Percentiles rank a stretch among this genome's conserved stretches.
Evolutionary conservation across 2,113 vertebrate species (phyloP).

Genomic region (Phylloscopus trochilus): DNA sequence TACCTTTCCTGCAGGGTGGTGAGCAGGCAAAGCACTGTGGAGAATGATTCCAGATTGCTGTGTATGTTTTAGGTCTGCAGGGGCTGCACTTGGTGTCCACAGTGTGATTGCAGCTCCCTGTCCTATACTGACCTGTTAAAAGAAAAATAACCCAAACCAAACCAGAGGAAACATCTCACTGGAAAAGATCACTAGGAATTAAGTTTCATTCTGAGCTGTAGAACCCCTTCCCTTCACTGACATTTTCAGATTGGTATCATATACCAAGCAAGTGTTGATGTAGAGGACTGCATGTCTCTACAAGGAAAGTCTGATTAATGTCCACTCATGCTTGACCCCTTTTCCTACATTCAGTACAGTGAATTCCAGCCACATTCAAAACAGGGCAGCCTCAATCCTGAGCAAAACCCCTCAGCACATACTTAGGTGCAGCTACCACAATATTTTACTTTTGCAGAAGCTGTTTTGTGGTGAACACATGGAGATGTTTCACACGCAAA

Average conservation of each 20-base stretch:
- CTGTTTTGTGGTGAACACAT: neutral
- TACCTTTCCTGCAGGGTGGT: conserved; percentile 53
- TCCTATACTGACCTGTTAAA: conserved; percentile 2
- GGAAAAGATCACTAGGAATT: neutral
- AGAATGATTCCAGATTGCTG: conserved; percentile 54
- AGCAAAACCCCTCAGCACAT: neutral
- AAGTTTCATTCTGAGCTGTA: neutral
- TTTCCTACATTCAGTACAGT: neutral
- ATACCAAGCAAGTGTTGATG: neutral
- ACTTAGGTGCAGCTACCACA: neutral
- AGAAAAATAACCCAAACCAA: neutral
- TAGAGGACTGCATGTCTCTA: neutral
- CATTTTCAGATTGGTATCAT: neutral
- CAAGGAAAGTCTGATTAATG: neutral
- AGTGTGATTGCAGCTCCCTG: neutral
- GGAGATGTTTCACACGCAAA: neutral
- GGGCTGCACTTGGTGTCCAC: conserved; percentile 39
- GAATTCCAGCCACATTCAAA: neutral
- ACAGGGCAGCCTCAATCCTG: neutral
- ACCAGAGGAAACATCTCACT: neutral
- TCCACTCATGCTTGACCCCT: neutral
- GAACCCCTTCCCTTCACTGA: neutral
- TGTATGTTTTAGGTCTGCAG: conserved; percentile 42
- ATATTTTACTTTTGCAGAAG: neutral
- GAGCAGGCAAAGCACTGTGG: conserved; percentile 58